phyloP scores from a whole-genome alignment of 2,113 vertebrate genomes.

The Hippocampus mohnikei region DNA sequence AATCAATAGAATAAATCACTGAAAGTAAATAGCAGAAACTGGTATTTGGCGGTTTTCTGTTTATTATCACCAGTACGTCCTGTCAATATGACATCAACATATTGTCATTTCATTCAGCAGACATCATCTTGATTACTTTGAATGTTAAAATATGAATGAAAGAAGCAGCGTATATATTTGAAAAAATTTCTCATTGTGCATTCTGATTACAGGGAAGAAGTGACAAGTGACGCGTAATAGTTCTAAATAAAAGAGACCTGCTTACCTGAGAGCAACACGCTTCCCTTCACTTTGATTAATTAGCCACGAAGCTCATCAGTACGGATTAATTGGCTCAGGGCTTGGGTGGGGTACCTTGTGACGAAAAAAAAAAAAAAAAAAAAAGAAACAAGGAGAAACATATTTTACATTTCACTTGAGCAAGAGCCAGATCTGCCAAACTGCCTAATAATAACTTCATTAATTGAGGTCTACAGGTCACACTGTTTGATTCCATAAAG shows the following conservation, averaged over 20 bases:
- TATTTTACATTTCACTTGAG: constrained; percentile 42
- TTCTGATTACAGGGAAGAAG: background rate
- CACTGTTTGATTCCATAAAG: constrained; percentile 65
- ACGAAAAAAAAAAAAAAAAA: constrained; percentile 7
- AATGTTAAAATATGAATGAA: background rate
- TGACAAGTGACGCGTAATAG: background rate
- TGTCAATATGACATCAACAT: no score
- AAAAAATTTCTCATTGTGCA: background rate
- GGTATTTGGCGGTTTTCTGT: no score
- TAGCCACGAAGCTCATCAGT: constrained; percentile 36
- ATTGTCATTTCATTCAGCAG: background rate
- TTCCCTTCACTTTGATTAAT: constrained; percentile 31
- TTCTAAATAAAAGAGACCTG: constrained; percentile 28
- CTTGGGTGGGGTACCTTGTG: constrained; percentile 35
- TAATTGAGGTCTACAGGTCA: constrained; percentile 79
- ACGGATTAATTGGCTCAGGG: constrained; percentile 64
- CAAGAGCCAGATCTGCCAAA: constrained; percentile 47
- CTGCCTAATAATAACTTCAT: constrained; percentile 73
- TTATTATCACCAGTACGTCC: no score
- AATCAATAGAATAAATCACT: background rate
- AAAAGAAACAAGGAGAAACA: constrained; percentile 47
- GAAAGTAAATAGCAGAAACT: background rate
- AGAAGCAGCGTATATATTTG: background rate
- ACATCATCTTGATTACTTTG: background rate
- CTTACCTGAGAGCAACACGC: constrained; percentile 76